Evolutionary conservation across 2,113 vertebrate genomes (phyloP).

Genomic region (Ictalurus furcatus): DNA sequence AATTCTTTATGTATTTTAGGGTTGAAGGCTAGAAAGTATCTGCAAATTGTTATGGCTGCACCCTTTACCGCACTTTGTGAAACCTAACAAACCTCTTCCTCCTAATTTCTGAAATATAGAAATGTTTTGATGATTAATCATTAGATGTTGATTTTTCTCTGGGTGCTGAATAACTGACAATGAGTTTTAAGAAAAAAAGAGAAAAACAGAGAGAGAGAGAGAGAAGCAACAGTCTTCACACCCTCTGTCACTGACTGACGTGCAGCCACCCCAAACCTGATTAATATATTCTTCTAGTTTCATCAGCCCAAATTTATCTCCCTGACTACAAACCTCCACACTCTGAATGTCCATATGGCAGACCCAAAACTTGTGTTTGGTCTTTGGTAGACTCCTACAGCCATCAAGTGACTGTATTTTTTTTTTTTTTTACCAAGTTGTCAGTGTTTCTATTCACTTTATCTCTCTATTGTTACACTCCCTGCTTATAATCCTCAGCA

Average conservation of each 20-base stretch:
- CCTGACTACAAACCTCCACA: neutral
- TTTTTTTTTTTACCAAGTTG: neutral
- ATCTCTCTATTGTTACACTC: conserved; percentile 4
- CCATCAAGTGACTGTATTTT: neutral
- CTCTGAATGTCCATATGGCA: neutral
- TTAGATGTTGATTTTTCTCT: neutral
- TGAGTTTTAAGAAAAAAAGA: neutral
- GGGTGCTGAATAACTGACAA: neutral
- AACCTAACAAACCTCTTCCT: neutral
- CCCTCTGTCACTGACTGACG: neutral
- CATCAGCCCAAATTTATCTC: neutral
- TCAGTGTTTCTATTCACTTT: neutral
- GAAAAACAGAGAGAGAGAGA: neutral
- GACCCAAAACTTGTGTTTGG: neutral
- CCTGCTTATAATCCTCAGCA: neutral
- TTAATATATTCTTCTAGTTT: conserved; percentile 2
- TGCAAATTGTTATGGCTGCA: neutral
- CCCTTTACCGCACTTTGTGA: neutral
- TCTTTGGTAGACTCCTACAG: neutral
- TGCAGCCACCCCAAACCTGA: neutral
- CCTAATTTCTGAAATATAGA: neutral
- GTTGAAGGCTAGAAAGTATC: neutral
- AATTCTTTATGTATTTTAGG: neutral
- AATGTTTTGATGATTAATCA: conserved; percentile 4
- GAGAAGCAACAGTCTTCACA: neutral